These are phyloP conservation scores for Polymixis lichenea DNA, from an alignment of 2,888 invertebrate species.

Conservation along the genomic window DNA sequence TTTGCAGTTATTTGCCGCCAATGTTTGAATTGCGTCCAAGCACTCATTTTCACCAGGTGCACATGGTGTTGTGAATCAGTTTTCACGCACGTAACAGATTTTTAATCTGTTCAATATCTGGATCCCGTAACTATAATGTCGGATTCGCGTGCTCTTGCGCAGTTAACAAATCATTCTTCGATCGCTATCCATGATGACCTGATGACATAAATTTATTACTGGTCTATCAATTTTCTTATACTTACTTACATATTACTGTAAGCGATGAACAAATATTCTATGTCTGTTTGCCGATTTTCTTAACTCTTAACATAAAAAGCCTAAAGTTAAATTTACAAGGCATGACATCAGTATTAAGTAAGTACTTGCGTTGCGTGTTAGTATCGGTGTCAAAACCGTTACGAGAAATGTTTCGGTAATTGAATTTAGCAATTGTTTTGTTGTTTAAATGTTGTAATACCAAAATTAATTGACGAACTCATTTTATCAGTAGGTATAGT, in stretches of 20 bases:
- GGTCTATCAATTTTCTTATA: constrained; percentile 1
- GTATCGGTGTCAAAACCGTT: constrained; percentile 60
- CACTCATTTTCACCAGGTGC: constrained; percentile 1
- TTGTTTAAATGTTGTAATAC: constrained; percentile 51
- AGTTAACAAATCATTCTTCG: constrained; percentile 58
- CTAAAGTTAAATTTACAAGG: constrained; percentile 1
- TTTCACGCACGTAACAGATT: constrained; percentile 54
- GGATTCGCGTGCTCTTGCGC: constrained; percentile 71
- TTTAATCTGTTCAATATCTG: constrained; percentile 46
- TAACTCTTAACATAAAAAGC: neutral
- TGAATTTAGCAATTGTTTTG: constrained; percentile 61
- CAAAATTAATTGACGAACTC: constrained; percentile 44
- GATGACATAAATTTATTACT: constrained; percentile 67
- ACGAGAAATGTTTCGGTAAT: constrained; percentile 40
- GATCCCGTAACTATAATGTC: constrained; percentile 78
- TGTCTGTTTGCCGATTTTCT: neutral
- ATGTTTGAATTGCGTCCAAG: neutral
- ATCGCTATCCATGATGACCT: constrained; percentile 65
- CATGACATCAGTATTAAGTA: constrained; percentile 26
- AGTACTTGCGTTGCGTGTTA: constrained; percentile 61
- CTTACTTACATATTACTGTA: neutral
- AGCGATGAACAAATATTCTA: no score
- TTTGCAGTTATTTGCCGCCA: constrained; percentile 10
- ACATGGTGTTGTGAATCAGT: constrained; percentile 42
- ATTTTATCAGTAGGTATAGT: constrained; percentile 25